A percentile compares a stretch with the other conserved stretches of the same genome.
Evolutionary conservation across 2,113 vertebrate genomes (phyloP).

Genomic region (Cavia porcellus): DNA sequence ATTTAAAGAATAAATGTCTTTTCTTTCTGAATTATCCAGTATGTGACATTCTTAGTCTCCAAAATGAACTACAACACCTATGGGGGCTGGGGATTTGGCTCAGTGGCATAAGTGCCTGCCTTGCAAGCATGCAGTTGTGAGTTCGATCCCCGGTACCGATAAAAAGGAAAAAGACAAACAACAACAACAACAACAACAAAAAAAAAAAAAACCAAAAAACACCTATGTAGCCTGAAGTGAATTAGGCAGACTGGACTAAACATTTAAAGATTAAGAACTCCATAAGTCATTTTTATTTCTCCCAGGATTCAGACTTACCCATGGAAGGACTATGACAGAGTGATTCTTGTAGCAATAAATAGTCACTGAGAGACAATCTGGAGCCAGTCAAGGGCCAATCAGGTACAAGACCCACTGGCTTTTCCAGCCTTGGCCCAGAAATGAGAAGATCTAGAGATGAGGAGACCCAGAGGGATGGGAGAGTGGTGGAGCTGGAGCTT

Average conservation of each 20-base stretch:
- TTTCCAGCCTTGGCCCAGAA: background rate
- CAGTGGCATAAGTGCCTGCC: no score
- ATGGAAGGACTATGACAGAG: background rate
- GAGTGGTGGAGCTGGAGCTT: background rate
- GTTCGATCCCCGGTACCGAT: no score
- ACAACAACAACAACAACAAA: no score
- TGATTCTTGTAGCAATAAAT: background rate
- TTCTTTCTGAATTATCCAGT: background rate
- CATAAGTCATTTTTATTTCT: background rate
- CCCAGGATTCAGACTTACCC: background rate
- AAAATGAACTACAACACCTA: background rate
- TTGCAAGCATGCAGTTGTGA: no score
- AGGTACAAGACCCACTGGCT: background rate
- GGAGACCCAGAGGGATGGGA: background rate
- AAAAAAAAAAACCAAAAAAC: no score
- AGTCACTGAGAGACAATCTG: background rate
- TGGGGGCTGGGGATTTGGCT: no score
- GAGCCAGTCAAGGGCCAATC: background rate
- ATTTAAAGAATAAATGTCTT: background rate
- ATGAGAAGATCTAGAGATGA: background rate
- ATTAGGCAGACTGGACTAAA: background rate
- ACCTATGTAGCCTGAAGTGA: background rate
- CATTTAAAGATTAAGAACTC: background rate
- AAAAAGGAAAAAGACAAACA: no score
- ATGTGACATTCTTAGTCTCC: background rate